Percentiles rank a stretch among this genome's conserved stretches.
phyloP scores from a whole-genome alignment of 2,113 vertebrate genomes.

The Phylloscopus trochiloides region DNA sequence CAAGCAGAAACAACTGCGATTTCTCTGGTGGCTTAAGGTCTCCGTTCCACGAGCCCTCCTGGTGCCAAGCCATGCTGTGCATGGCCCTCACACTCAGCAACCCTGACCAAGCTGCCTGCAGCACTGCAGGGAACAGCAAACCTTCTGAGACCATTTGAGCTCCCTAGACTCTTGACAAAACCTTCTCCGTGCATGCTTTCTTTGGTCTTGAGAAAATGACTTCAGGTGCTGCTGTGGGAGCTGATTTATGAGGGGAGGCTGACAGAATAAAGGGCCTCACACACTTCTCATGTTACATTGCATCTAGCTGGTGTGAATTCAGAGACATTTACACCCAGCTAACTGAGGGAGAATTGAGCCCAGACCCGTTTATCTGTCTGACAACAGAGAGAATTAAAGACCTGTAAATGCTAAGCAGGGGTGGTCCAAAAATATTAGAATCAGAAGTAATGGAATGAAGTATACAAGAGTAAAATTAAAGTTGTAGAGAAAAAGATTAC shows the following conservation, averaged over 20 bases:
- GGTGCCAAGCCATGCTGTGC: not conserved
- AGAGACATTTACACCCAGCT: not conserved
- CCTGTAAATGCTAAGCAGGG: not conserved
- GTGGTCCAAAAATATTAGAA: conserved; percentile 14
- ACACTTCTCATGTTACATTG: conserved; percentile 38
- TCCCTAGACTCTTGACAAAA: not conserved
- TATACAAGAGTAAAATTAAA: not conserved
- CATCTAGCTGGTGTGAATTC: conserved; percentile 34
- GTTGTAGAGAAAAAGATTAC: not conserved
- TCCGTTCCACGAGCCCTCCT: not conserved
- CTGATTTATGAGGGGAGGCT: conserved; percentile 54
- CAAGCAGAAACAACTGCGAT: not conserved
- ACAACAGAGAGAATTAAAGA: conserved; percentile 32
- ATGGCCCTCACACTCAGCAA: not conserved
- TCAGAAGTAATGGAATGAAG: conserved; percentile 1
- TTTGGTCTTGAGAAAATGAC: conserved; percentile 32
- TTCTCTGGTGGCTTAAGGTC: not conserved
- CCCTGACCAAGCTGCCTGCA: not conserved
- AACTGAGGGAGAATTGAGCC: not conserved
- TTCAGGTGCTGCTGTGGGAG: conserved; percentile 44
- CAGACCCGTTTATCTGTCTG: conserved; percentile 11
- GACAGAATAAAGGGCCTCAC: conserved; percentile 46
- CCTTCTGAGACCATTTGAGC: conserved; percentile 7
- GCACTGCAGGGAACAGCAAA: not conserved
- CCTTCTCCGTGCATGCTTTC: conserved; percentile 19